Evolutionary conservation across 2,888 invertebrate species (phyloP).

Genomic region (Caenorhabditis uteleia): DNA sequence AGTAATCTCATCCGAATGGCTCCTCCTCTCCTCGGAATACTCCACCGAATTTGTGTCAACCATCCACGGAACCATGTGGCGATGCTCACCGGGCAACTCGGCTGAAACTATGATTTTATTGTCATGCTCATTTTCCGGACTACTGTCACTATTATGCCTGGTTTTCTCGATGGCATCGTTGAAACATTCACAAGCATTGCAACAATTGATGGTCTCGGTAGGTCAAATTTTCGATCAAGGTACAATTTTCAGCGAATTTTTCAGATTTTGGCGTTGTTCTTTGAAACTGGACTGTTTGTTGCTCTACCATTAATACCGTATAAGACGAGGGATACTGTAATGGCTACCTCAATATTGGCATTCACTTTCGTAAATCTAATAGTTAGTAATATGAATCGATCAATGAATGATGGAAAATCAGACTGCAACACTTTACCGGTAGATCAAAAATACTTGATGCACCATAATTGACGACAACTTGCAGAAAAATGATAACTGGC

Average conservation of each 20-base stretch:
- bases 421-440: neutral
- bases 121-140: slow-evolving; percentile 38
- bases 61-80: slow-evolving; percentile 46
- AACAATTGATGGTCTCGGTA: slow-evolving; percentile 46
- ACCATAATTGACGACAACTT: neutral
- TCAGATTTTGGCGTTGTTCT: slow-evolving; percentile 36
- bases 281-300: slow-evolving; percentile 41
- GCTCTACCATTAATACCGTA: slow-evolving; percentile 40
- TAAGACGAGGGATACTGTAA: slow-evolving; percentile 38
- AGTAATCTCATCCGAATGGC: slow-evolving; percentile 55
- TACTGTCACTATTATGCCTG: slow-evolving; percentile 40
- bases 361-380: slow-evolving; percentile 35
- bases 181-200: slow-evolving; percentile 41
- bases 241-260: neutral
- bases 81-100: slow-evolving; percentile 48
- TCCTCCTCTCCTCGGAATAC: slow-evolving; percentile 42
- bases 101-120: slow-evolving; percentile 22
- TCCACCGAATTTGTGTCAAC: slow-evolving; percentile 42
- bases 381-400: slow-evolving; percentile 14
- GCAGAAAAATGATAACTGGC: slow-evolving; percentile 35
- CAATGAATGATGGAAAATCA: slow-evolving; percentile 9
- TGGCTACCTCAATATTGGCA: slow-evolving; percentile 40
- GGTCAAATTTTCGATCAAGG: neutral
- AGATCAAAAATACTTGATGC: neutral
- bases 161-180: slow-evolving; percentile 44